Percentiles rank a stretch among this genome's conserved stretches.
phyloP scores from a whole-genome alignment of 2,113 vertebrate genomes.

The Dipodomys ordii region DNA sequence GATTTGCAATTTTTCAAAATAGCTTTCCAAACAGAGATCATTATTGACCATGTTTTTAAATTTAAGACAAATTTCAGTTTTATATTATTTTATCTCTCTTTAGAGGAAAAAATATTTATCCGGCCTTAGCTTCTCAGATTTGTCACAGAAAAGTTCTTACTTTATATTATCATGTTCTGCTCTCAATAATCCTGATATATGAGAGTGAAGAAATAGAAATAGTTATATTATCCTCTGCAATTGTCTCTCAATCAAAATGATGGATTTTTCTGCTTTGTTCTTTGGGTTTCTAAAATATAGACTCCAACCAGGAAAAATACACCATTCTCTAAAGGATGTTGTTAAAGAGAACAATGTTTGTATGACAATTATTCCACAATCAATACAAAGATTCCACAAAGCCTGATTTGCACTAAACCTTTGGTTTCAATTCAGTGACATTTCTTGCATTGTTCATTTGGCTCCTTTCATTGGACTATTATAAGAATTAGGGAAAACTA shows the following conservation, averaged over 20 bases:
- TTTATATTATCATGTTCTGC: not conserved
- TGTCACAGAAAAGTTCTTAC: not conserved
- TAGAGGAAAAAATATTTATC: not conserved
- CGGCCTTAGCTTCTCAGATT: not conserved
- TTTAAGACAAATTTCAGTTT: not conserved
- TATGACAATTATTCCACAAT: not conserved
- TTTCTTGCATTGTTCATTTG: conserved; percentile 46
- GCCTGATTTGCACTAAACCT: conserved; percentile 37
- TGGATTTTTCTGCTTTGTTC: conserved; percentile 2
- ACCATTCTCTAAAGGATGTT: not conserved
- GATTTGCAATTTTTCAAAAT: not conserved
- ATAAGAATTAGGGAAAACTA: not conserved
- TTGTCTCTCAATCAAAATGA: conserved; percentile 50
- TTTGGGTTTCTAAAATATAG: conserved; percentile 35
- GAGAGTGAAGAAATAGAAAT: not conserved
- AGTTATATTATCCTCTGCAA: conserved; percentile 22
- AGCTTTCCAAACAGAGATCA: not conserved
- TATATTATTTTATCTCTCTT: not conserved
- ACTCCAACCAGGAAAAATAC: not conserved
- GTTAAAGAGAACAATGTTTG: conserved; percentile 46
- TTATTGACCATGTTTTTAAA: not conserved
- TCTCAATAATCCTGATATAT: not conserved
- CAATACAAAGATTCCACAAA: conserved; percentile 46
- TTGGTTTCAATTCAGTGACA: conserved; percentile 47
- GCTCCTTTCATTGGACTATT: conserved; percentile 49